These are phyloP conservation scores for Irena cyanogastra DNA, from an alignment of 2,113 vertebrate genomes.

Conservation along the genomic window DNA sequence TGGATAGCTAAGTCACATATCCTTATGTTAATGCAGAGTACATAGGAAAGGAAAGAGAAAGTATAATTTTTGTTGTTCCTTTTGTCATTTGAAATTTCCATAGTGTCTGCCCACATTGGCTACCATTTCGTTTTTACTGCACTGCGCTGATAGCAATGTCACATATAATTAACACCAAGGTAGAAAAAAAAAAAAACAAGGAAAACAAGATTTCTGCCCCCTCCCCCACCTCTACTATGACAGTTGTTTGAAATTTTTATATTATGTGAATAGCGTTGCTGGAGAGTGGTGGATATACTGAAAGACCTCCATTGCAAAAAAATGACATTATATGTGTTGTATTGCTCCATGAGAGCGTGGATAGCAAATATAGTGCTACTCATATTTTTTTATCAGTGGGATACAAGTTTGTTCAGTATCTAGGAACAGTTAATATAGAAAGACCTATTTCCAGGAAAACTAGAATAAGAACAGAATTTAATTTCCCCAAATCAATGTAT, in stretches of 20 bases:
- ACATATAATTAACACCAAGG: conserved; percentile 63
- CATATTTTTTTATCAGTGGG: background rate
- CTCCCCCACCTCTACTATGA: background rate
- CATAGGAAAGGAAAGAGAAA: conserved; percentile 48
- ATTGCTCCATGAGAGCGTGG: background rate
- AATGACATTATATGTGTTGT: background rate
- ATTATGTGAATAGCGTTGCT: background rate
- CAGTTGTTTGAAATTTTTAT: conserved; percentile 9
- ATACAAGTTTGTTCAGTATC: background rate
- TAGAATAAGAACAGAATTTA: background rate
- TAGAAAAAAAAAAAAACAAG: background rate
- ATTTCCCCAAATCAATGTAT: background rate
- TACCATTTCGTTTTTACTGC: conserved; percentile 66
- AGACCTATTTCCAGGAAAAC: background rate
- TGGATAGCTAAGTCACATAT: conserved; percentile 51
- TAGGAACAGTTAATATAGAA: background rate
- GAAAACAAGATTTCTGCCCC: background rate
- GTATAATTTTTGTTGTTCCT: conserved; percentile 63
- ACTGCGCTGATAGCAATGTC: conserved; percentile 39
- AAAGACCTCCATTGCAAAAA: background rate
- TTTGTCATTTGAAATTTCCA: conserved; percentile 60
- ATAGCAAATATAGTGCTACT: background rate
- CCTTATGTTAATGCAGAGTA: conserved; percentile 39
- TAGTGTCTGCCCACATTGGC: conserved; percentile 58
- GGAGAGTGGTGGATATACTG: background rate